phyloP scores from a whole-genome alignment of 2,888 invertebrate species.

The Chloroclysta siterata region DNA sequence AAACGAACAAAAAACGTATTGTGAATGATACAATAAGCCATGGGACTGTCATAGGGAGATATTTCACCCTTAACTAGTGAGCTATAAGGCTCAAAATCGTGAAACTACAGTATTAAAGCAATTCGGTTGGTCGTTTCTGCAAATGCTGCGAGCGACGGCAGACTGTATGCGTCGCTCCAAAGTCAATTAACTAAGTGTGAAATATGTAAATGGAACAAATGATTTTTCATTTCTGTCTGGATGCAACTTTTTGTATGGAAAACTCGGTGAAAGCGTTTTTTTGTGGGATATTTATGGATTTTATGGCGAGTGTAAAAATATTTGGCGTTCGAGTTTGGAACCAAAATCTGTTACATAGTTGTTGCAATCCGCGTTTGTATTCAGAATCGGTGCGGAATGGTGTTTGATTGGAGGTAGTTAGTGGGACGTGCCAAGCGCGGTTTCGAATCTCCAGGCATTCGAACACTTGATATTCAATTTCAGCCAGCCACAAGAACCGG shows the following conservation, averaged over 20 bases:
- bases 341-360: slow-evolving; percentile 15
- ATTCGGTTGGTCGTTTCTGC: slow-evolving; percentile 48
- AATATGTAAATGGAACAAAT: slow-evolving; percentile 63
- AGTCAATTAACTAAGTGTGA: slow-evolving; percentile 69
- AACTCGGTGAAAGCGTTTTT: slow-evolving; percentile 2
- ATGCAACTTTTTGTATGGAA: slow-evolving; percentile 4
- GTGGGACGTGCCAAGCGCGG: slow-evolving; percentile 26
- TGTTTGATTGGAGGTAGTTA: slow-evolving; percentile 40
- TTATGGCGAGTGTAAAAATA: not conserved
- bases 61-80: slow-evolving; percentile 12
- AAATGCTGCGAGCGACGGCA: slow-evolving; percentile 48
- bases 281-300: not conserved
- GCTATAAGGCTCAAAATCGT: slow-evolving; percentile 16
- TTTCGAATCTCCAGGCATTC: slow-evolving; percentile 16
- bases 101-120: slow-evolving; percentile 31
- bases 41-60: slow-evolving; percentile 32
- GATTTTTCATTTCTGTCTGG: slow-evolving; percentile 35
- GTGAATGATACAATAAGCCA: slow-evolving; percentile 58
- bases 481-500: not conserved
- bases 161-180: slow-evolving; percentile 53
- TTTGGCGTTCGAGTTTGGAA: not conserved
- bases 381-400: slow-evolving; percentile 25
- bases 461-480: slow-evolving; percentile 28
- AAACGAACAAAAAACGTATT: slow-evolving; percentile 41
- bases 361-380: slow-evolving; percentile 26